Evolutionary conservation across 1,140 invertebrate species (phyloP).

Genomic region (Melanaphis sacchari): DNA sequence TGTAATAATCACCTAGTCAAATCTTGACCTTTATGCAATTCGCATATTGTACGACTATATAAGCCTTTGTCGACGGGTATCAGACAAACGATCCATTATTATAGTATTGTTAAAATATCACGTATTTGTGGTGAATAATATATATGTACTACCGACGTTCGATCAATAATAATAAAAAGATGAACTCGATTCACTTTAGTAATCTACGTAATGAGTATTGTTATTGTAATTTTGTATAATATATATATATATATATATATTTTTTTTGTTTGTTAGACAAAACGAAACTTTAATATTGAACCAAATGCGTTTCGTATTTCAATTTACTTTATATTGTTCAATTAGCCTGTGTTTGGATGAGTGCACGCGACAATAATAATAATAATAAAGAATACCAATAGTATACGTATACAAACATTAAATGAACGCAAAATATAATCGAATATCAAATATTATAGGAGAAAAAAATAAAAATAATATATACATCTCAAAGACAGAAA

Average conservation of each 20-base stretch:
- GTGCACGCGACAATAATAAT: neutral
- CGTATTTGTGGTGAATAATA: neutral
- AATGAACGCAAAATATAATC: neutral
- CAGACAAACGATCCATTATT: conserved; percentile 12
- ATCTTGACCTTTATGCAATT: conserved; percentile 8
- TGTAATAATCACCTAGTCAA: neutral
- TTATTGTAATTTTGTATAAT: no score
- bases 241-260: no score
- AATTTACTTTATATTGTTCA: neutral
- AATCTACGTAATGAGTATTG: neutral
- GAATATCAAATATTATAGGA: neutral
- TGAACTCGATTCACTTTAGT: neutral
- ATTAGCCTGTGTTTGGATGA: neutral
- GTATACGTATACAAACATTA: neutral
- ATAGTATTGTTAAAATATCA: conserved; percentile 1
- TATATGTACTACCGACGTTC: neutral
- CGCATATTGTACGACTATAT: neutral
- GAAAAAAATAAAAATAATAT: neutral
- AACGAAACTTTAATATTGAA: neutral
- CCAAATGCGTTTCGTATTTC: neutral
- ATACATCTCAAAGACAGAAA: neutral
- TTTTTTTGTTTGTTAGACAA: no score
- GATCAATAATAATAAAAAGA: neutral
- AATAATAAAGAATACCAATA: neutral
- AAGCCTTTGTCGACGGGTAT: neutral